A percentile compares a stretch with the other conserved stretches of the same genome.
Evolutionary conservation across 2,113 vertebrate species (phyloP).

Genomic region (Thunnus thynnus): DNA sequence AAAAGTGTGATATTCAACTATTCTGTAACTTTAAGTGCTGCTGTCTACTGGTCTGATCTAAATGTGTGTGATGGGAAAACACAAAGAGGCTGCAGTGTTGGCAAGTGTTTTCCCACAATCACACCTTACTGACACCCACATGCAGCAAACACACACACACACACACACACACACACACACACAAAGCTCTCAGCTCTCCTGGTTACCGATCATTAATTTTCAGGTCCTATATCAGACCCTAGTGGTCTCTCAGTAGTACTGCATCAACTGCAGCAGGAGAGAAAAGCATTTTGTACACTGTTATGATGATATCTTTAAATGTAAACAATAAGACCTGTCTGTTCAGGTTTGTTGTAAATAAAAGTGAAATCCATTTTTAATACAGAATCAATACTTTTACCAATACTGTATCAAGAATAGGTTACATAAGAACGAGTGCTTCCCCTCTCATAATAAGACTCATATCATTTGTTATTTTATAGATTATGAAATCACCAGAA

Average conservation of each 20-base stretch:
- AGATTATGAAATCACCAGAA: slow-evolving; percentile 20
- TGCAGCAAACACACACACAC: background rate
- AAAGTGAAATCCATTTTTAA: background rate
- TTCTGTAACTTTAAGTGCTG: too few relatives aligned
- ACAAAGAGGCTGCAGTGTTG: too few relatives aligned
- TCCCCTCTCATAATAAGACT: background rate
- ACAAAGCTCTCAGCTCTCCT: background rate
- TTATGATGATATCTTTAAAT: background rate
- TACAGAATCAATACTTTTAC: background rate
- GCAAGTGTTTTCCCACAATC: too few relatives aligned
- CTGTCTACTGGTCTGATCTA: too few relatives aligned
- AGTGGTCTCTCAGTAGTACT: slow-evolving; percentile 53
- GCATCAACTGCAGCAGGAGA: slow-evolving; percentile 36
- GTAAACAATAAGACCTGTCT: background rate
- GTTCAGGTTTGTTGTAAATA: background rate
- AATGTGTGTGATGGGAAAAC: too few relatives aligned
- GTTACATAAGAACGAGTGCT: background rate
- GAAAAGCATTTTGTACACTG: background rate
- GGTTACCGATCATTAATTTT: background rate
- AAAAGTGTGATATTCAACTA: too few relatives aligned
- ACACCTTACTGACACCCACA: too few relatives aligned
- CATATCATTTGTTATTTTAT: background rate
- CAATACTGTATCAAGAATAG: background rate
- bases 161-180: slow-evolving; percentile 2
- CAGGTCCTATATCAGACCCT: slow-evolving; percentile 68